Evolutionary conservation across 2,113 vertebrate species (phyloP).

Genomic region (Erythrocebus patas): DNA sequence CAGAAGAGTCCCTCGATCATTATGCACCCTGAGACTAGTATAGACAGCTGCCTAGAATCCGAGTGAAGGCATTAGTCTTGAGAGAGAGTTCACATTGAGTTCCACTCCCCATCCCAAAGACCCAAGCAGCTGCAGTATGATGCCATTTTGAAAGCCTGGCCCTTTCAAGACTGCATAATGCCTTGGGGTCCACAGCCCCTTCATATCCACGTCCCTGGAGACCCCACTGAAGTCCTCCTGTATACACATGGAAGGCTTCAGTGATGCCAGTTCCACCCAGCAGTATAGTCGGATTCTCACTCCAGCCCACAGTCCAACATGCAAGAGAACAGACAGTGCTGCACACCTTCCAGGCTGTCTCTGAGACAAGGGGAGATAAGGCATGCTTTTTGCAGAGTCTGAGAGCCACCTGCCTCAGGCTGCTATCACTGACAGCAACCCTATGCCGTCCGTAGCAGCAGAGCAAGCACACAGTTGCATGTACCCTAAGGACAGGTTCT

Average conservation of each 20-base stretch:
- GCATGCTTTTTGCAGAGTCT: neutral
- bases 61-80: neutral
- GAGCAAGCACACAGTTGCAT: neutral
- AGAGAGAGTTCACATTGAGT: neutral
- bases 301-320: neutral
- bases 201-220: neutral
- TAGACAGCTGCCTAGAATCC: neutral
- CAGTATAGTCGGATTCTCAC: neutral
- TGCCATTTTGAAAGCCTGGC: neutral
- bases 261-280: neutral
- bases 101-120: neutral
- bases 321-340: neutral
- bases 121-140: neutral
- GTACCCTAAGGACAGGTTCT: neutral
- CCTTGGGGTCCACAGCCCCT: neutral
- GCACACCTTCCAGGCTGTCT: neutral
- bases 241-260: neutral
- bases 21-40: neutral
- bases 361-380: neutral
- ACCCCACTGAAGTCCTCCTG: neutral
- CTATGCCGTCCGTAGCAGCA: neutral
- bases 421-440: neutral
- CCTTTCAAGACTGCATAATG: neutral
- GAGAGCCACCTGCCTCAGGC: neutral
- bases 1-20: neutral